Evolutionary conservation across 2,888 invertebrate species (phyloP), one percentile per base, ranked within the genome.

Genomic region (Sylvicola fuscatus): DNA sequence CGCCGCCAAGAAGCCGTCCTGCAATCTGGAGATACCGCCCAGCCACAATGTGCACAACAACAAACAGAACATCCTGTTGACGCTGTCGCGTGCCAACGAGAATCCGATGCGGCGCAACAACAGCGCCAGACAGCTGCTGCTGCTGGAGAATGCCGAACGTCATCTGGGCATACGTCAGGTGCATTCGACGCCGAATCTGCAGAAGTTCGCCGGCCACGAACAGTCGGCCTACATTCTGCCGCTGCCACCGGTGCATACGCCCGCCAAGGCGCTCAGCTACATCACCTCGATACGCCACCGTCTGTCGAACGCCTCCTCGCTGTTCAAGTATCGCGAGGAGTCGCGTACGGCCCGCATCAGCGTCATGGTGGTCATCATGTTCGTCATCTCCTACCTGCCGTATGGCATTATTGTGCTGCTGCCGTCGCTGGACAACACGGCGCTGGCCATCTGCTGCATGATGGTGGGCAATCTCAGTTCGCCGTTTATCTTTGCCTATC

Each of bases 311-410:
- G 82, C 82, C 21, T 80, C 81, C 32, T 81, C 82, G 34, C 64
- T 82, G 41, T 83, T 84, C 58, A 69, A 77, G 49, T 83, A 86
- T 52, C 67, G 84, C 36, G 89, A 89, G 52, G 89, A 89, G 60
- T 81, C 84, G 44, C 70, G 86, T 43, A 84, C 89, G 2, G 89
- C 86, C 7, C 74, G 84, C 43, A 83, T 89, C 35, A 84, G 84
- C 49, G 73, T 58, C 37, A 44, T 60, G 43, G 58, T 60, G 40
- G 59, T 59, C 29, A 55, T 59, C 12, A 60, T 59, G 60, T 59
- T 59, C 41, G 49, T 59, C 21, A 51, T 60, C 34, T 60, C 58
- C 15, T 59, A 59, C 38, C 41, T 59, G 40, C 60, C 60, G 13
- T 59, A 52, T 35, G 58, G 58, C 5, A 43, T 58, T 27, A 40